Evolutionary conservation across 2,888 invertebrate species (phyloP).

Genomic region (Cheilosia soror): DNA sequence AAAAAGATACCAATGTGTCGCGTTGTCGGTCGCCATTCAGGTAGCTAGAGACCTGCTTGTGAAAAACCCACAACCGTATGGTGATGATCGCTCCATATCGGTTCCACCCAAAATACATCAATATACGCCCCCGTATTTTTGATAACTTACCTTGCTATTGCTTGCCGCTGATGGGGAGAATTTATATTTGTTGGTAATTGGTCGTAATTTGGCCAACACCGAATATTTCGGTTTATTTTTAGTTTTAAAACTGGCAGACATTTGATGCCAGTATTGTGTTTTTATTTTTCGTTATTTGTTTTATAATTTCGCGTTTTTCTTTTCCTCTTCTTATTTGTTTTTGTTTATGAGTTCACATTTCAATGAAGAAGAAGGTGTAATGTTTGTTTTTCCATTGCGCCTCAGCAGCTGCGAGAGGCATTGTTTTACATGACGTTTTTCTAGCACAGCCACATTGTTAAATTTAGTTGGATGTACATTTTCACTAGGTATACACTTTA

Average conservation of each 20-base stretch:
- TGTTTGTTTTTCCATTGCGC: constrained; percentile 72
- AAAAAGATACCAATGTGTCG: constrained; percentile 30
- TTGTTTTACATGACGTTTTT: constrained; percentile 32
- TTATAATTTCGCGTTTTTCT: constrained; percentile 1
- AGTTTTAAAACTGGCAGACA: constrained; percentile 72
- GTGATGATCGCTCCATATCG: background rate
- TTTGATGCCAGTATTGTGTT: constrained; percentile 64
- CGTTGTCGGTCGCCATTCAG: constrained; percentile 2
- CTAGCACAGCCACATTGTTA: constrained; percentile 27
- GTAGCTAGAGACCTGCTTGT: constrained; percentile 5
- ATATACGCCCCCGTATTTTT: background rate
- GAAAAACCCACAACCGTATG: background rate
- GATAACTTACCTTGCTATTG: constrained; percentile 62
- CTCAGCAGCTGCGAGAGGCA: constrained; percentile 23
- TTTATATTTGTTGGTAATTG: constrained; percentile 72
- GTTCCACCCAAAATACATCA: constrained; percentile 15
- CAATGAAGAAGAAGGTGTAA: constrained; percentile 41
- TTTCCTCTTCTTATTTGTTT: constrained; percentile 47
- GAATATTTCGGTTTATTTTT: constrained; percentile 74
- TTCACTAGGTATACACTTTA: constrained; percentile 1
- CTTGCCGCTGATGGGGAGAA: constrained; percentile 46
- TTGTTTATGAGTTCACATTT: constrained; percentile 63
- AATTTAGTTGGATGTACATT: background rate
- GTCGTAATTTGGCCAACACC: constrained; percentile 71
- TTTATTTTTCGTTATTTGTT: background rate